Percentiles rank a stretch among this genome's conserved stretches.
phyloP scores from a whole-genome alignment of 2,113 vertebrate species.

The Cyphomyrus discorhynchus region DNA sequence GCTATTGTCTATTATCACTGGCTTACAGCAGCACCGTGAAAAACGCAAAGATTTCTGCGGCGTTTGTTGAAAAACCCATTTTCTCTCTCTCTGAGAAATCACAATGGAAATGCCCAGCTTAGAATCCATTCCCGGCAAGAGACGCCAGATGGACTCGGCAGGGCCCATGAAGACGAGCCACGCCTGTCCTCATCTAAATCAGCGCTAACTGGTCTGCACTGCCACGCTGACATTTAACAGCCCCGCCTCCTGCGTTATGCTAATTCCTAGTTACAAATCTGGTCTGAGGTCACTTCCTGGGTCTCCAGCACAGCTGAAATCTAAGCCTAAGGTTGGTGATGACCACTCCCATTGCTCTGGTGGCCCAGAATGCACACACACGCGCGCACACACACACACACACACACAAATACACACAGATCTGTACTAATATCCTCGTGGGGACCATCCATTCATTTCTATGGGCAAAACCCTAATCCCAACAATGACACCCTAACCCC shows the following conservation, averaged over 20 bases:
- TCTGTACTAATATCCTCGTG: too few relatives aligned
- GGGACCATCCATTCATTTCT: too few relatives aligned
- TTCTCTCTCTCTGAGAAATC: slow-evolving; percentile 5
- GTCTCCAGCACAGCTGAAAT: neutral
- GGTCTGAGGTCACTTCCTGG: neutral
- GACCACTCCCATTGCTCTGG: neutral
- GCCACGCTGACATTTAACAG: neutral
- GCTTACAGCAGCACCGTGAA: slow-evolving; percentile 16
- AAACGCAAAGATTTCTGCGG: neutral
- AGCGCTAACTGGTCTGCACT: neutral
- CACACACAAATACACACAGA: neutral
- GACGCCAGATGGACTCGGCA: neutral
- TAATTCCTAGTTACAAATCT: neutral
- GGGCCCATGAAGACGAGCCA: neutral
- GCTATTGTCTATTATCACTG: slow-evolving; percentile 16
- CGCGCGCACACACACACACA: neutral
- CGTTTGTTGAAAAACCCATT: slow-evolving; percentile 7
- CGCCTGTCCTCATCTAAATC: neutral
- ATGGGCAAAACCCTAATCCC: too few relatives aligned
- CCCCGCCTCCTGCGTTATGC: neutral
- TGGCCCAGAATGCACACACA: neutral
- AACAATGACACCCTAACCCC: too few relatives aligned
- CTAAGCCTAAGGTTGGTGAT: neutral
- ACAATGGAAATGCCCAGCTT: neutral
- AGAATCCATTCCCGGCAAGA: neutral